Evolutionary conservation across 2,888 invertebrate species (phyloP).

Genomic region (Drosophila maculinotata): DNA sequence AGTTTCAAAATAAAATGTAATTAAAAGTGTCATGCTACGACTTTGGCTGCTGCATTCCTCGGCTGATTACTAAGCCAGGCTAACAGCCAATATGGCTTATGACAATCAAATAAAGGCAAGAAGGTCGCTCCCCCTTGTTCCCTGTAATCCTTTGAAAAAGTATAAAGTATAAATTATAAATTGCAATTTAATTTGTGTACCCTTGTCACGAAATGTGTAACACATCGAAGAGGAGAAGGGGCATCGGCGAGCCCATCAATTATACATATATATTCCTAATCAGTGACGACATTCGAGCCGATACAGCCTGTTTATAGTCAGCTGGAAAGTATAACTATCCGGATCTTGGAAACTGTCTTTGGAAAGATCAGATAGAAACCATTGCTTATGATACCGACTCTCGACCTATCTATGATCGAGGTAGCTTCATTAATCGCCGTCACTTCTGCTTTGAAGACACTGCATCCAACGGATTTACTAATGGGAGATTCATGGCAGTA

Average conservation of each 20-base stretch:
- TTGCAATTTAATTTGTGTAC: neutral
- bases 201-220: neutral
- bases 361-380: no score
- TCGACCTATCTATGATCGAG: no score
- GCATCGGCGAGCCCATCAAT: neutral
- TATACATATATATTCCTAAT: neutral
- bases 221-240: neutral
- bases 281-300: no score
- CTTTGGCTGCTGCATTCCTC: constrained; percentile 43
- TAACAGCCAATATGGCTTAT: constrained; percentile 17
- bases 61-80: constrained; percentile 17
- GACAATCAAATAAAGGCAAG: constrained; percentile 3
- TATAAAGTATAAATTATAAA: neutral
- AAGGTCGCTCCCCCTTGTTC: neutral
- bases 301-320: no score
- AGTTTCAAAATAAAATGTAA: constrained; percentile 71
- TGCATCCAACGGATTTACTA: no score
- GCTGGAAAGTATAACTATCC: no score
- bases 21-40: constrained; percentile 62
- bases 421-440: no score
- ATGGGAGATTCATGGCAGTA: no score
- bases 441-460: no score
- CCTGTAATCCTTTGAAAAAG: neutral
- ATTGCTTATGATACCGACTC: no score
- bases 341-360: no score